Evolutionary conservation across 2,797 vertebrate genomes (phyloP).

Genomic region (Ambastaia sidthimunki): DNA sequence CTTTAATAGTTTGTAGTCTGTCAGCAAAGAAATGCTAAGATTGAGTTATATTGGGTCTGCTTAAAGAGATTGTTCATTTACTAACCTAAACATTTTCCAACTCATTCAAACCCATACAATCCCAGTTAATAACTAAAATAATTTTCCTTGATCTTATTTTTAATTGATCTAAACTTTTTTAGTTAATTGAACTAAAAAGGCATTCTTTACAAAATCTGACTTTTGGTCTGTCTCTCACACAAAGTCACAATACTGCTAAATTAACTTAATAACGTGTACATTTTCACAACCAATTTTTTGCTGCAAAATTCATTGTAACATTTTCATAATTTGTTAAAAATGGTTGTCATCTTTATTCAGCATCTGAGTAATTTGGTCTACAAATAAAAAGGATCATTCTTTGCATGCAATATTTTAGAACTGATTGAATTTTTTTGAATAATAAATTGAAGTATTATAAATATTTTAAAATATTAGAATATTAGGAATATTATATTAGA

Average conservation of each 20-base stretch:
- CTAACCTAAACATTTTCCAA: too few species aligned
- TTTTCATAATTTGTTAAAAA: background rate
- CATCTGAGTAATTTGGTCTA: background rate
- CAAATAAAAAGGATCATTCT: background rate
- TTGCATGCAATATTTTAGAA: background rate
- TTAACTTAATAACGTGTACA: background rate
- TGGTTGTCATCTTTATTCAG: background rate
- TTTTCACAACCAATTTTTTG: background rate
- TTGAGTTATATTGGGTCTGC: background rate
- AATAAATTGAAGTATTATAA: background rate
- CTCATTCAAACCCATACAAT: too few species aligned
- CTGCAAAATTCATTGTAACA: background rate
- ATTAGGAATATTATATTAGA: too few species aligned
- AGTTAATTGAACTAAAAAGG: too few species aligned
- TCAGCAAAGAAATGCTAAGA: slow-evolving; percentile 28
- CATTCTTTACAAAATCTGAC: background rate
- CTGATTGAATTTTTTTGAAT: background rate
- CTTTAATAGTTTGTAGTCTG: slow-evolving; percentile 20
- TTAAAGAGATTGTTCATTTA: background rate
- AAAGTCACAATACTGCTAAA: background rate
- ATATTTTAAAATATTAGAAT: too few species aligned
- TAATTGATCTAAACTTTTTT: too few species aligned
- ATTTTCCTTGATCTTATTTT: too few species aligned
- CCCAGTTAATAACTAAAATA: too few species aligned
- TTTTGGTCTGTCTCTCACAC: background rate